Conservation (phyloP, 2,113 vertebrate genomes). For the Archocentrus centrarchus region DNA sequence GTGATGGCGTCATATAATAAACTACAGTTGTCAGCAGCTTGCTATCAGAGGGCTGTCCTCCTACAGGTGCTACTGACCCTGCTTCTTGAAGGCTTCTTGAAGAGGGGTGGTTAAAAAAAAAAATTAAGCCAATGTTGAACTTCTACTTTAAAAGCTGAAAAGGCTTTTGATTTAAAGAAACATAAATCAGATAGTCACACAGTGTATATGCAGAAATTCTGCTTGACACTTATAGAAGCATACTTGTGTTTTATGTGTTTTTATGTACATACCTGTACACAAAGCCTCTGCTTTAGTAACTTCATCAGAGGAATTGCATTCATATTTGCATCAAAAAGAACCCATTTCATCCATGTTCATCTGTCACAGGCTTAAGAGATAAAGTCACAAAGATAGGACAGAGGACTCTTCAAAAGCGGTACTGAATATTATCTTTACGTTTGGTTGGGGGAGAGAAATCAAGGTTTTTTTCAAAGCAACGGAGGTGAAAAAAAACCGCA, state of each 20-base stretch:
- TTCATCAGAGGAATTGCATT: slow-evolving; percentile 2
- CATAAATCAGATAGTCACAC: background rate
- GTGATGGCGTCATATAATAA: slow-evolving; percentile 25
- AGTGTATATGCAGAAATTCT: background rate
- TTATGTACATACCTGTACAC: background rate
- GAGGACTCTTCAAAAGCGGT: slow-evolving; percentile 47
- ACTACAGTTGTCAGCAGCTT: slow-evolving; percentile 23
- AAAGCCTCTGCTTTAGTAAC: background rate
- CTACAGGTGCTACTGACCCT: slow-evolving; percentile 19
- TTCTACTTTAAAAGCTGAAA: background rate
- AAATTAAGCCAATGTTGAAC: background rate
- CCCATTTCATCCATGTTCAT: slow-evolving; percentile 27
- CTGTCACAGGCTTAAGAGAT: slow-evolving; percentile 17
- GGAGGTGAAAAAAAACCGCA: slow-evolving; percentile 8
- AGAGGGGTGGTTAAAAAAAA: slow-evolving; percentile 5
- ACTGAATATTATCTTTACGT: slow-evolving; percentile 40
- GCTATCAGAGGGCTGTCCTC: slow-evolving; percentile 31
- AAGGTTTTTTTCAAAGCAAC: slow-evolving; percentile 57
- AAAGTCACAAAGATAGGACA: slow-evolving; percentile 5
- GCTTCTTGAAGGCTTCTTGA: background rate
- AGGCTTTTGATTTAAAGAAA: background rate
- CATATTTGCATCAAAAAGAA: slow-evolving; percentile 19
- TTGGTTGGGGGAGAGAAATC: slow-evolving; percentile 30
- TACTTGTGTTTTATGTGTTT: background rate
- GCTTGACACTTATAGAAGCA: background rate